Percentiles rank a stretch among this genome's conserved stretches.
These are phyloP conservation scores for Phaethornis superciliosus DNA, from an alignment of 2,113 vertebrate genomes.

Conservation along the genomic window DNA sequence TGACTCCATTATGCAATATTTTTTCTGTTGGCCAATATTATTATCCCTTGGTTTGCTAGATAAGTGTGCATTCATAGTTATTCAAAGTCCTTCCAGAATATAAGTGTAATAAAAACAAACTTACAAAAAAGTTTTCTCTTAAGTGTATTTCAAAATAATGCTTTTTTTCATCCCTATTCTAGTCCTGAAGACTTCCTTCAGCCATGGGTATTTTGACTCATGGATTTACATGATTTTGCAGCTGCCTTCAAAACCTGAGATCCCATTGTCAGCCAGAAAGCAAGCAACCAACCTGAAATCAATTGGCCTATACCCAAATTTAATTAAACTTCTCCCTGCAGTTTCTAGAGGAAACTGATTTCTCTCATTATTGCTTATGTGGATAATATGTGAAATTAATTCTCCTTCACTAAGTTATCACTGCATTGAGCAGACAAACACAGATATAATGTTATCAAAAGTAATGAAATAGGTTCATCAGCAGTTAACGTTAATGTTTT, in stretches of 20 bases:
- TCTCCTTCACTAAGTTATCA: conserved; percentile 75
- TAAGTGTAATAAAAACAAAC: background rate
- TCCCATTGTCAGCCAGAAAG: conserved; percentile 61
- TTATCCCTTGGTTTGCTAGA: background rate
- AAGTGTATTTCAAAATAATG: conserved; percentile 21
- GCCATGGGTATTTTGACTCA: background rate
- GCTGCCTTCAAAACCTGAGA: background rate
- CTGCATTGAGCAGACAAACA: conserved; percentile 73
- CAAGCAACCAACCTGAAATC: conserved; percentile 60
- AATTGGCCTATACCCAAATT: conserved; percentile 71
- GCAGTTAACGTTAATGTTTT: conserved; percentile 69
- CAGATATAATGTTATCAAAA: conserved; percentile 77
- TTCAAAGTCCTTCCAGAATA: background rate
- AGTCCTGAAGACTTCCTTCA: conserved; percentile 26
- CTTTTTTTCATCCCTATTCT: conserved; percentile 7
- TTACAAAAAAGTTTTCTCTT: background rate
- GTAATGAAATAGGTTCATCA: conserved; percentile 70
- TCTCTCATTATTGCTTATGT: conserved; percentile 74
- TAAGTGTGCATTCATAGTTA: background rate
- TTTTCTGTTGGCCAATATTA: background rate
- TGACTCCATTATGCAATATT: background rate
- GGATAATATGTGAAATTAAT: conserved; percentile 77
- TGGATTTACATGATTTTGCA: conserved; percentile 34
- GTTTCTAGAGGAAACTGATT: conserved; percentile 68
- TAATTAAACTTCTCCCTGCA: conserved; percentile 73